Conservation (phyloP, 2,113 vertebrate genomes). For the Xyliphius kryptos region DNA sequence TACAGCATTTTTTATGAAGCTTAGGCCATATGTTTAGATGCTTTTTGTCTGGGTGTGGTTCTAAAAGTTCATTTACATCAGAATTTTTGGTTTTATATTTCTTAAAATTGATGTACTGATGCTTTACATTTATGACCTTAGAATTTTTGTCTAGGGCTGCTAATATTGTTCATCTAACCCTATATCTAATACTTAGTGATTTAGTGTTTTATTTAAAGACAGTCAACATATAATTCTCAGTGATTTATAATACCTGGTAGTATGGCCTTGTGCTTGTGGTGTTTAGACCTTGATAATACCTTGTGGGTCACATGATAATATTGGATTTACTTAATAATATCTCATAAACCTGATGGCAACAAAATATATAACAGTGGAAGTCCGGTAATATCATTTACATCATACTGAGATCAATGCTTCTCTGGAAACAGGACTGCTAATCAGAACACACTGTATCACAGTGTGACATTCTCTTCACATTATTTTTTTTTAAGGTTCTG, state of each 20-base stretch:
- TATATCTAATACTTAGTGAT: slow-evolving; percentile 41
- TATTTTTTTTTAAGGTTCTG: neutral
- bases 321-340: neutral
- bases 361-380: neutral
- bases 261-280: neutral
- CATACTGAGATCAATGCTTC: neutral
- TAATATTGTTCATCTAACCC: slow-evolving; percentile 26
- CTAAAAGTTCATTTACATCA: neutral
- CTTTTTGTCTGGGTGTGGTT: neutral
- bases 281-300: neutral
- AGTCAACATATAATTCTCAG: slow-evolving; percentile 20
- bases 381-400: neutral
- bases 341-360: neutral
- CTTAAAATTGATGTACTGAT: slow-evolving; percentile 13
- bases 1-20: neutral
- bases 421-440: neutral
- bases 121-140: slow-evolving; percentile 3
- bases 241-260: neutral
- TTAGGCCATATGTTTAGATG: neutral
- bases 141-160: slow-evolving; percentile 38
- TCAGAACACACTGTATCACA: neutral
- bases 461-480: neutral
- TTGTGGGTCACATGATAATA: neutral
- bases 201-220: slow-evolving; percentile 22
- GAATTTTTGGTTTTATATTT: slow-evolving; percentile 1